Conservation (phyloP, 2,888 invertebrate species). For the Oxytorus armatus region DNA sequence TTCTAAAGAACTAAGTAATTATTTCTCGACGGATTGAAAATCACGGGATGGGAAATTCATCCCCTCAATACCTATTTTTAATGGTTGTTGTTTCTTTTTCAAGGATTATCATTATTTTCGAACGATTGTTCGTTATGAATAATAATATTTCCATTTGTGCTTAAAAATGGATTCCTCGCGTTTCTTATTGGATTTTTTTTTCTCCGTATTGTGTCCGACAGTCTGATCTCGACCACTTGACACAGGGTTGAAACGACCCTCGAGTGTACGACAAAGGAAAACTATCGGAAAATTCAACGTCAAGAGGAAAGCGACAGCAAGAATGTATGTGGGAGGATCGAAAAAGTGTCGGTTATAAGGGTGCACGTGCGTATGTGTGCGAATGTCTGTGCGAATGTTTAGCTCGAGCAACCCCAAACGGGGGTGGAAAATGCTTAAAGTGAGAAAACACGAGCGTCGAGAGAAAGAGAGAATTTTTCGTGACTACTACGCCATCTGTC, state of each 20-base stretch:
- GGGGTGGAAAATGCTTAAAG: conserved; percentile 3
- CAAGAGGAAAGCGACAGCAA: not conserved
- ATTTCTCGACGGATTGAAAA: too few relatives aligned
- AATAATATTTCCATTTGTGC: too few relatives aligned
- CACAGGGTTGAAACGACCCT: conserved; percentile 13
- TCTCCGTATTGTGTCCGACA: not conserved
- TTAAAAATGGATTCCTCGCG: not conserved
- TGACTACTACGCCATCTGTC: conserved; percentile 38
- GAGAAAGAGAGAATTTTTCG: not conserved
- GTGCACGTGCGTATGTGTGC: not conserved
- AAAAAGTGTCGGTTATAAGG: not conserved
- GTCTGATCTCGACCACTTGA: conserved; percentile 16
- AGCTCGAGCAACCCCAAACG: not conserved
- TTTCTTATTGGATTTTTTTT: not conserved
- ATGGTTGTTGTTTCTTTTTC: too few relatives aligned
- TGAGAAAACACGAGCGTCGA: not conserved
- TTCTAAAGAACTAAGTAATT: too few relatives aligned
- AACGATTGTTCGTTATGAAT: too few relatives aligned
- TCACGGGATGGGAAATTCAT: too few relatives aligned
- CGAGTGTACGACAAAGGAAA: not conserved
- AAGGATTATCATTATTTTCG: too few relatives aligned
- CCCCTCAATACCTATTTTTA: too few relatives aligned
- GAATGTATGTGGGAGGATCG: not conserved
- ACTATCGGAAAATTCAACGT: conserved; percentile 25
- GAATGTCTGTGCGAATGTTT: not conserved